These are phyloP conservation scores for Echeneis naucrates DNA, from an alignment of 2,797 vertebrate genomes.

Conservation along the genomic window DNA sequence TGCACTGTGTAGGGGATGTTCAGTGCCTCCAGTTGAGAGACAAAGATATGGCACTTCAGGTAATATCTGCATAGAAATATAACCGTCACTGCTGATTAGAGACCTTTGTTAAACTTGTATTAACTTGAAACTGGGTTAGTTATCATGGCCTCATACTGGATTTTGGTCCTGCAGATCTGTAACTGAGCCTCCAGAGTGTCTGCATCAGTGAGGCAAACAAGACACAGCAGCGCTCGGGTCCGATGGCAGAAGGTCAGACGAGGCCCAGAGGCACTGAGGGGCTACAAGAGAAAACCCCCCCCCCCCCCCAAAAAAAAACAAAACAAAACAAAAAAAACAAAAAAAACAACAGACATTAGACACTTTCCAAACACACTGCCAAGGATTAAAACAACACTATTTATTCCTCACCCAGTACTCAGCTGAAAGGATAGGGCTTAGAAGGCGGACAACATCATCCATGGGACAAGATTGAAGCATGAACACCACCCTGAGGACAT, in stretches of 20 bases:
- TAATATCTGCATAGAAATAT: conserved; percentile 82
- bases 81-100: conserved; percentile 3
- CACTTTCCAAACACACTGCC: not conserved
- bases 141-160: conserved; percentile 83
- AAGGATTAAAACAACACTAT: not conserved
- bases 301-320: too few relatives aligned
- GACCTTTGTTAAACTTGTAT: not conserved
- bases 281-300: conserved; percentile 78
- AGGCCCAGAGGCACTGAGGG: conserved; percentile 81
- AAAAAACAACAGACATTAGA: conserved; percentile 1
- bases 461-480: conserved; percentile 87
- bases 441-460: conserved; percentile 87
- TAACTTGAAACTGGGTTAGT: not conserved
- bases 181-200: conserved; percentile 88
- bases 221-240: conserved; percentile 90
- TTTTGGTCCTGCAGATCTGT: conserved; percentile 87
- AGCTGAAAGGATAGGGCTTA: conserved; percentile 87
- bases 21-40: conserved; percentile 91
- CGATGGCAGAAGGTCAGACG: conserved; percentile 91
- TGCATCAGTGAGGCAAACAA: conserved; percentile 88
- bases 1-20: conserved; percentile 95
- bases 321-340: too few relatives aligned
- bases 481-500: conserved; percentile 87
- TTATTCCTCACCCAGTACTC: conserved; percentile 88
- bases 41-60: conserved; percentile 91